phyloP scores from a whole-genome alignment of 2,113 vertebrate genomes.

The Xiphophorus hellerii region DNA sequence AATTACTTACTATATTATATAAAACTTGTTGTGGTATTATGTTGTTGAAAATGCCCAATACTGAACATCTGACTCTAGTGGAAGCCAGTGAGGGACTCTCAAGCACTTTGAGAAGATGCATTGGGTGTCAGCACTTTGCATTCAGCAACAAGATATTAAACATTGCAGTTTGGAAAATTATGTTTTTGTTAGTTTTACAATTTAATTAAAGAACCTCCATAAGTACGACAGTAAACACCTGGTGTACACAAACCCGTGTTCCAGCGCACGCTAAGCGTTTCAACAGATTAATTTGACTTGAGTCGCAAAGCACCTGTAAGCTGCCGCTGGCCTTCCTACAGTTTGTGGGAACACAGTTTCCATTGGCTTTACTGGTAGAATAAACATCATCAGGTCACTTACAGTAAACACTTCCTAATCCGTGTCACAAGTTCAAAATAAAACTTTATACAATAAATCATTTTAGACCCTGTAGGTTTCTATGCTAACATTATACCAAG shows the following conservation, averaged over 20 bases:
- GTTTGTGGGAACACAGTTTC: slow-evolving; percentile 31
- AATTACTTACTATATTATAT: neutral
- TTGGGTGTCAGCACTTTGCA: too few species aligned
- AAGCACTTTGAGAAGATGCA: too few species aligned
- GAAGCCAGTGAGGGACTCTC: neutral
- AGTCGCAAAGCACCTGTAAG: slow-evolving; percentile 53
- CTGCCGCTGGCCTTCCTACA: slow-evolving; percentile 43
- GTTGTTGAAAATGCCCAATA: neutral
- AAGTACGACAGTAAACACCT: slow-evolving; percentile 32
- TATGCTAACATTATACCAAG: neutral
- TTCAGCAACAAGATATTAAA: too few species aligned
- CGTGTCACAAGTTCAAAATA: neutral
- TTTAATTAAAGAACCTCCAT: slow-evolving; percentile 9
- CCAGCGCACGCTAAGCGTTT: slow-evolving; percentile 49
- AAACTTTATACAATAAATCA: neutral
- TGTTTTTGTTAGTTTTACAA: neutral
- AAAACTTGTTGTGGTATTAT: neutral
- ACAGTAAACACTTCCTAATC: neutral
- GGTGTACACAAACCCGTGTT: slow-evolving; percentile 42
- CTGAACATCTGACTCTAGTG: neutral
- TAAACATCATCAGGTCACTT: neutral
- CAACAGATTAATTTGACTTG: slow-evolving; percentile 76
- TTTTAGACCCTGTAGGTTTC: neutral
- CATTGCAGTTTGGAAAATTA: neutral
- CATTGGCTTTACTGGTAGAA: slow-evolving; percentile 1